phyloP scores from a whole-genome alignment of 2,113 vertebrate genomes.

The Notiomystis cincta region DNA sequence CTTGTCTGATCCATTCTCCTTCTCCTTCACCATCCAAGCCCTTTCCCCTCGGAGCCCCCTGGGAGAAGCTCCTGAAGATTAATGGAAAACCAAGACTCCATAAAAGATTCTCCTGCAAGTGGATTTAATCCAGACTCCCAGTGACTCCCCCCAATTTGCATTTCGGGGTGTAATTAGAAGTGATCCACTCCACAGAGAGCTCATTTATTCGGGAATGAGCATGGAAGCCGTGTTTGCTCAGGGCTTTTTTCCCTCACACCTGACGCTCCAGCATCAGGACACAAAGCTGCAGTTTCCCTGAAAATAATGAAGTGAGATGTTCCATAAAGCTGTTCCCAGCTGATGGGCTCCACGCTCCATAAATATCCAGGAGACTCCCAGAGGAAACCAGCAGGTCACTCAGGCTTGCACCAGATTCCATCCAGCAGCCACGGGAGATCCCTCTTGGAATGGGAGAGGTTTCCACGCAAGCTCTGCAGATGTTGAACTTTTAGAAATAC shows the following conservation, averaged over 20 bases:
- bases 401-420: neutral
- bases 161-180: constrained; percentile 10
- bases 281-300: neutral
- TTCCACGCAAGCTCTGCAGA: neutral
- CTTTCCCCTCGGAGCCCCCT: neutral
- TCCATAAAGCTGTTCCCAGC: constrained; percentile 35
- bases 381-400: neutral
- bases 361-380: constrained; percentile 15
- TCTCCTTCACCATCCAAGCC: neutral
- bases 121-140: neutral
- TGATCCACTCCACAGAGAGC: constrained; percentile 23
- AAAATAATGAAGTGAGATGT: constrained; percentile 64
- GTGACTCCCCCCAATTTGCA: neutral
- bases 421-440: neutral
- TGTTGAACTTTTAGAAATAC: neutral
- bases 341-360: neutral
- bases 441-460: neutral
- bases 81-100: neutral
- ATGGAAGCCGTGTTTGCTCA: neutral
- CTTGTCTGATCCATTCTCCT: neutral
- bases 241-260: neutral
- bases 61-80: neutral
- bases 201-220: neutral
- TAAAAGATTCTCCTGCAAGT: neutral
- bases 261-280: constrained; percentile 11